These are phyloP conservation scores for Campodea augens DNA, from an alignment of 1,140 invertebrate genomes.

Conservation along the genomic window DNA sequence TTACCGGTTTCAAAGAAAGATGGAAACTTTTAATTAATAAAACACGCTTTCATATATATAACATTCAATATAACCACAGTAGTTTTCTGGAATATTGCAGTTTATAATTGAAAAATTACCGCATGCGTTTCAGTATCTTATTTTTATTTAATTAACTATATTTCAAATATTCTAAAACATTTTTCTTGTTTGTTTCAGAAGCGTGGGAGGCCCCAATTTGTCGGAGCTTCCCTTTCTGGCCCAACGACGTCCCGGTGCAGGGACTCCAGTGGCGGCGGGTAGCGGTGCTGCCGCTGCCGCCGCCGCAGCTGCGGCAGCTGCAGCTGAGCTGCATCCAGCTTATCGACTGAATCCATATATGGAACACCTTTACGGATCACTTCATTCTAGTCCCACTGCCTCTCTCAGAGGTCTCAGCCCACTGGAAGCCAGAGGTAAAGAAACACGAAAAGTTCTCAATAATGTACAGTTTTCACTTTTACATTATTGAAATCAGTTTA, in stretches of 20 bases:
- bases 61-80: too few relatives aligned
- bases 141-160: too few relatives aligned
- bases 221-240: slow-evolving; percentile 25
- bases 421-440: slow-evolving; percentile 23
- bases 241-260: slow-evolving; percentile 22
- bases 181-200: too few relatives aligned
- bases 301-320: slow-evolving; percentile 13
- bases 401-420: slow-evolving; percentile 26
- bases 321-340: slow-evolving; percentile 33
- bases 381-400: slow-evolving; percentile 31
- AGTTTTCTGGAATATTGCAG: too few relatives aligned
- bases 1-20: too few relatives aligned
- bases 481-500: background rate
- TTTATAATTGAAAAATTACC: too few relatives aligned
- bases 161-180: too few relatives aligned
- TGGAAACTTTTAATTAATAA: too few relatives aligned
- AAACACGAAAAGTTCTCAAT: background rate
- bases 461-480: background rate
- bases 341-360: slow-evolving; percentile 45
- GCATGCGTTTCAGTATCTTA: too few relatives aligned
- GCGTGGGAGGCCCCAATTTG: slow-evolving; percentile 16
- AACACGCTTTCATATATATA: too few relatives aligned
- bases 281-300: slow-evolving; percentile 21
- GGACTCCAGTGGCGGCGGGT: slow-evolving; percentile 18
- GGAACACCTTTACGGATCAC: slow-evolving; percentile 41